phyloP scores from a whole-genome alignment of 92 coral and sea anemone genomes.

The Heliopora coerulea region DNA sequence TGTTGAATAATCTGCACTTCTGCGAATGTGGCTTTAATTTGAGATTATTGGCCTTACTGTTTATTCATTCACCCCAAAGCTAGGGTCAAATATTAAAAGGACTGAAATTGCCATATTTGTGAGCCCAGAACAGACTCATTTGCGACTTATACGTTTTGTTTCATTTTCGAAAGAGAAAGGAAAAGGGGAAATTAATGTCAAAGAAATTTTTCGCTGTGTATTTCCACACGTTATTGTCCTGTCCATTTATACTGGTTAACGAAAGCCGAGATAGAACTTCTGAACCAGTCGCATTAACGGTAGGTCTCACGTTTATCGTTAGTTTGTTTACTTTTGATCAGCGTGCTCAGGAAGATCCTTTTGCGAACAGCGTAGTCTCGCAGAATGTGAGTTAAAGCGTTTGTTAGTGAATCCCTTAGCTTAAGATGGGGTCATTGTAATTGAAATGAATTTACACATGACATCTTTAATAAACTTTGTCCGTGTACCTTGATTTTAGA shows the following conservation, averaged over 20 bases:
- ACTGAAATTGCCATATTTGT: slow-evolving; percentile 17
- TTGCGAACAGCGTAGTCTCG: not conserved
- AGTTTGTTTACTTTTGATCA: not conserved
- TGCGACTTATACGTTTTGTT: not conserved
- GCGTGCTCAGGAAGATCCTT: not conserved
- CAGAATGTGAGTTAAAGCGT: not conserved
- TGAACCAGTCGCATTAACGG: slow-evolving; percentile 8
- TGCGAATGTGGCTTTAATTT: slow-evolving; percentile 48
- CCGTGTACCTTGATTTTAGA: slow-evolving; percentile 20
- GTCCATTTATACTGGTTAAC: not conserved
- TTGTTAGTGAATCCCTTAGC: slow-evolving; percentile 8
- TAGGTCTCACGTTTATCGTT: not conserved
- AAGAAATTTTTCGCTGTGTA: not conserved
- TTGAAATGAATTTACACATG: slow-evolving; percentile 13
- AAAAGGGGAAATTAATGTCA: not conserved
- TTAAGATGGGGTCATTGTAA: slow-evolving; percentile 25
- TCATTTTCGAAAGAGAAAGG: not conserved
- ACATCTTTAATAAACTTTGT: slow-evolving; percentile 23
- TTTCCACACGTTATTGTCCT: not conserved
- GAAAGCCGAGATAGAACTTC: not conserved
- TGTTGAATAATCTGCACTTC: slow-evolving; percentile 59
- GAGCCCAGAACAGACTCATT: slow-evolving; percentile 13
- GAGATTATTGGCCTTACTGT: slow-evolving; percentile 40
- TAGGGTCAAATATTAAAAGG: slow-evolving; percentile 28
- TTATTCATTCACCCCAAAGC: slow-evolving; percentile 39